phyloP scores from a whole-genome alignment of 2,888 invertebrate species.

The Hydraecia micacea region DNA sequence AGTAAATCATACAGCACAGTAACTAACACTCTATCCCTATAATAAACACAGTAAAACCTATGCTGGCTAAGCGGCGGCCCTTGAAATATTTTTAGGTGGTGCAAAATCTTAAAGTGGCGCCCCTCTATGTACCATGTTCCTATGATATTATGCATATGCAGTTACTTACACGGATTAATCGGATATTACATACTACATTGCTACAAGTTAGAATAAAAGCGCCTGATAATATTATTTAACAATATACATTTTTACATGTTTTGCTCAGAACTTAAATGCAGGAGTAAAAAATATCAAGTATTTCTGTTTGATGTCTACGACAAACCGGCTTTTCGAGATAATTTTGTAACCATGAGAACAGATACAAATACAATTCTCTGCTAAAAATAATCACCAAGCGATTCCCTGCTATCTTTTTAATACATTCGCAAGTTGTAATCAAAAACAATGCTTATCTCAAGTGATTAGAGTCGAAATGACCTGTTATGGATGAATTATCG shows the following conservation, averaged over 20 bases:
- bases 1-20: not conserved
- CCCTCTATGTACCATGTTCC: no score
- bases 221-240: slow-evolving; percentile 3
- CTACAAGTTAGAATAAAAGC: not conserved
- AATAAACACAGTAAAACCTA: not conserved
- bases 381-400: slow-evolving; percentile 30
- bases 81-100: no score
- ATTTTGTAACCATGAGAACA: not conserved
- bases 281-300: not conserved
- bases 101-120: no score
- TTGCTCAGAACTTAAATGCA: not conserved
- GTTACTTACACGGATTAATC: no score
- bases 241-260: not conserved
- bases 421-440: slow-evolving; percentile 26
- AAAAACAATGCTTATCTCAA: slow-evolving; percentile 52
- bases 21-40: no score
- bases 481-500: slow-evolving; percentile 25
- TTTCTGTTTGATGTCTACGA: not conserved
- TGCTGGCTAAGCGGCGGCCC: no score
- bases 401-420: slow-evolving; percentile 18
- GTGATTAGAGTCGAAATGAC: slow-evolving; percentile 42
- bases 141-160: no score
- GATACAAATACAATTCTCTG: slow-evolving; percentile 13
- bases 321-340: not conserved
- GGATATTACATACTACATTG: no score